Evolutionary conservation across 2,888 invertebrate genomes (phyloP).

Genomic region (Tupiocoris notatus): DNA sequence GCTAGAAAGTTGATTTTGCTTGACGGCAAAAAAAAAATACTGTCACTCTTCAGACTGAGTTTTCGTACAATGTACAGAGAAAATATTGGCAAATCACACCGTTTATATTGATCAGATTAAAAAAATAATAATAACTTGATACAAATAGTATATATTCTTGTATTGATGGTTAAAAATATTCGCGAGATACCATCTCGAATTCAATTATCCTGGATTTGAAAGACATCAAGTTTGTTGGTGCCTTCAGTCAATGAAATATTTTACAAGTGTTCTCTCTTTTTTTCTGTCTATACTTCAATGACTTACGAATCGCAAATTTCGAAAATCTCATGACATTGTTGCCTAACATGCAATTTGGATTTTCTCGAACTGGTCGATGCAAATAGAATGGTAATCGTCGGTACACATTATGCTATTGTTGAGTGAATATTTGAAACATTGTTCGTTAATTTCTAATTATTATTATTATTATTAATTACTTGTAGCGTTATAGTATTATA

Average conservation of each 20-base stretch:
- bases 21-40: constrained; percentile 7
- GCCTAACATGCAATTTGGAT: constrained; percentile 23
- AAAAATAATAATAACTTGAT: background rate
- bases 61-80: constrained; percentile 36
- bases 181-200: constrained; percentile 18
- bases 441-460: constrained; percentile 9
- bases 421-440: constrained; percentile 9
- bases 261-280: constrained; percentile 5
- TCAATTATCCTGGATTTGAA: constrained; percentile 33
- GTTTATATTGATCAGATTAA: constrained; percentile 20
- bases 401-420: constrained; percentile 23
- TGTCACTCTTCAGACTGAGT: constrained; percentile 35
- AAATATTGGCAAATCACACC: constrained; percentile 22
- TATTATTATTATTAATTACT: constrained; percentile 19
- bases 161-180: constrained; percentile 22
- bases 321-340: too few relatives aligned
- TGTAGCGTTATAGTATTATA: constrained; percentile 11
- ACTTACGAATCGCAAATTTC: too few relatives aligned
- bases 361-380: constrained; percentile 25
- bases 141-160: constrained; percentile 36
- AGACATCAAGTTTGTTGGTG: constrained; percentile 38
- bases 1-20: constrained; percentile 8
- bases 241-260: constrained; percentile 32
- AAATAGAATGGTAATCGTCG: constrained; percentile 24
- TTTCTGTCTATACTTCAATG: background rate